Percentiles rank a stretch among this genome's conserved stretches.
phyloP scores from a whole-genome alignment of 2,113 vertebrate species.

The Brienomyrus longianalis region DNA sequence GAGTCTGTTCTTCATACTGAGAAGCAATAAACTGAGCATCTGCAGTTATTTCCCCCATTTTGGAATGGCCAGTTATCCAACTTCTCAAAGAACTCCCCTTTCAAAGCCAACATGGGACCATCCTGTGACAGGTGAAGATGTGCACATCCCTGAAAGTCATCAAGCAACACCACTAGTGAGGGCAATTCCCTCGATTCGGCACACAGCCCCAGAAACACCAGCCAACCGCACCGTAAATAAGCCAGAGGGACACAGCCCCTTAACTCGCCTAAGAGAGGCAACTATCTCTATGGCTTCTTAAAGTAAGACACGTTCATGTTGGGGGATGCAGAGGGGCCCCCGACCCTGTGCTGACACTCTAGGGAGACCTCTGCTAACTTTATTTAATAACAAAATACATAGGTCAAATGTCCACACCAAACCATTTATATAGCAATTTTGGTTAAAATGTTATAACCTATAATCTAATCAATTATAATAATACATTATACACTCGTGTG shows the following conservation, averaged over 20 bases:
- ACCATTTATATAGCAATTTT: no score
- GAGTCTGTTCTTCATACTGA: background rate
- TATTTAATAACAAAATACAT: background rate
- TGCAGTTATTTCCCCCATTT: background rate
- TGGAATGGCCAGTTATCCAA: background rate
- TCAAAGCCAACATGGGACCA: background rate
- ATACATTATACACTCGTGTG: no score
- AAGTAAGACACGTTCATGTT: no score
- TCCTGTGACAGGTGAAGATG: no score
- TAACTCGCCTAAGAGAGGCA: no score
- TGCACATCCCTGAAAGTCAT: no score
- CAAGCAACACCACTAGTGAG: no score
- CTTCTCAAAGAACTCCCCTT: background rate
- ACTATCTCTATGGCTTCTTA: no score
- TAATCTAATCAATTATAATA: no score
- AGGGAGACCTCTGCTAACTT: background rate
- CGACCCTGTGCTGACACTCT: background rate
- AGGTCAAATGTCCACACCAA: background rate
- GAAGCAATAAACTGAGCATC: background rate
- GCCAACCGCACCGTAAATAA: background rate
- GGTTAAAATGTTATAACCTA: no score
- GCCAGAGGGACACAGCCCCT: background rate
- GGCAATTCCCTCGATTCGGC: no score
- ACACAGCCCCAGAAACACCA: background rate
- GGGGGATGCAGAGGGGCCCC: background rate